phyloP scores from a whole-genome alignment of 2,888 invertebrate species.

The Macrophya annulata region DNA sequence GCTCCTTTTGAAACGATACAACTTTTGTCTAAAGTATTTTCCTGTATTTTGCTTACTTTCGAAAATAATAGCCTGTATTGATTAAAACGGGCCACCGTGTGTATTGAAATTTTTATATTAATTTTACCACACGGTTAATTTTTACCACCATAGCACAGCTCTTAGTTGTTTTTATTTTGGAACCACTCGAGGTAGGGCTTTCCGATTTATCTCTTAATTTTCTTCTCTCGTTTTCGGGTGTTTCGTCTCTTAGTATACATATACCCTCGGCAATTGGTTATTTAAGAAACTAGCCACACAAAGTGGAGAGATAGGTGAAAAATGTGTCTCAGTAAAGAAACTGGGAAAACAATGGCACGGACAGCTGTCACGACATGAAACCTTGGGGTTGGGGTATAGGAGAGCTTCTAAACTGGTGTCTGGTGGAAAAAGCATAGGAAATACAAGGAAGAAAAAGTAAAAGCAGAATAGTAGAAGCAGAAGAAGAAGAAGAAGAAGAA shows the following conservation, averaged over 20 bases:
- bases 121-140: not conserved
- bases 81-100: no score
- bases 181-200: not conserved
- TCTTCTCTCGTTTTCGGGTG: not conserved
- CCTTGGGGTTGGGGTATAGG: not conserved
- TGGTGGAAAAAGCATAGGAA: not conserved
- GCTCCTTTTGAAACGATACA: no score
- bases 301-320: slow-evolving; percentile 24
- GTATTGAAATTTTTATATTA: not conserved
- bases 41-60: no score
- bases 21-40: no score
- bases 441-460: not conserved
- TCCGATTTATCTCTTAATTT: slow-evolving; percentile 44
- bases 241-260: not conserved
- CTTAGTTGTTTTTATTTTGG: not conserved
- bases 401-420: slow-evolving; percentile 10
- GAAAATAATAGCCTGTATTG: no score
- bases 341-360: slow-evolving; percentile 21
- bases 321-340: not conserved
- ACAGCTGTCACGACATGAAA: slow-evolving; percentile 38
- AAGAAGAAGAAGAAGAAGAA: not conserved
- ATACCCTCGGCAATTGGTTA: slow-evolving; percentile 42
- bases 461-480: no score
- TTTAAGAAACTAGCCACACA: slow-evolving; percentile 40
- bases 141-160: not conserved